Evolutionary conservation across 2,888 invertebrate genomes (phyloP), one percentile per base, ranked within the genome.

Genomic region (Phalera bucephala): DNA sequence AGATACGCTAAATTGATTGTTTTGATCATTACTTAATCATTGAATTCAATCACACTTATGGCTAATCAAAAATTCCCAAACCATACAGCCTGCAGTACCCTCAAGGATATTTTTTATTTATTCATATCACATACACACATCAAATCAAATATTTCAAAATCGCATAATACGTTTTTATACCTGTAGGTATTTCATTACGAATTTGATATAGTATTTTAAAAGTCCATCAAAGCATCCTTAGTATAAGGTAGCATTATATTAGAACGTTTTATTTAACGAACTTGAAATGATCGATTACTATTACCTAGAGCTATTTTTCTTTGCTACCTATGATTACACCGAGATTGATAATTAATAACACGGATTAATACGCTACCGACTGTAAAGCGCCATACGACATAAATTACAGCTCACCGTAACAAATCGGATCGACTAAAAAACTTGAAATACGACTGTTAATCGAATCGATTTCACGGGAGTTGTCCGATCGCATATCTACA

Each of bases 361-460:
- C 34, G 41, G 25, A 19, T 20, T 27, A 33, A 47, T 58, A 41
- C 33, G 56, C 53, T 56, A 55, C 51, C 48, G 43, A 44, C 58
- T 52, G 45, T 48, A 40, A 46, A 53, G 52, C 44, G 45, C 64
- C 49, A 45, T 40, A 37, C 47, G 38, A 50, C 48, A 56, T 55
- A 59, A 59, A 61, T 78, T 73, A 73, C 68, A 63, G 68, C 65
- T 67, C 64, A 60, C 56, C 59, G 46, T 52, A 55, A 46, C 59
- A 52, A 58, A 65, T 60, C 55, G 63, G 56, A 64, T 65, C 59
- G 59, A 66, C 55, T 61, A 70, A 69, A 75, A 73, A 72, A 33
- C 64, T 58, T 59, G 68, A 67, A 72, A 76, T 72, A 66, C 67
- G 68, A 73, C 72, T 64, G 69, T 71, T 72, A 69, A 76, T 73